Conservation (phyloP, 2,797 vertebrate genomes). For the Notolepis coatsorum region DNA sequence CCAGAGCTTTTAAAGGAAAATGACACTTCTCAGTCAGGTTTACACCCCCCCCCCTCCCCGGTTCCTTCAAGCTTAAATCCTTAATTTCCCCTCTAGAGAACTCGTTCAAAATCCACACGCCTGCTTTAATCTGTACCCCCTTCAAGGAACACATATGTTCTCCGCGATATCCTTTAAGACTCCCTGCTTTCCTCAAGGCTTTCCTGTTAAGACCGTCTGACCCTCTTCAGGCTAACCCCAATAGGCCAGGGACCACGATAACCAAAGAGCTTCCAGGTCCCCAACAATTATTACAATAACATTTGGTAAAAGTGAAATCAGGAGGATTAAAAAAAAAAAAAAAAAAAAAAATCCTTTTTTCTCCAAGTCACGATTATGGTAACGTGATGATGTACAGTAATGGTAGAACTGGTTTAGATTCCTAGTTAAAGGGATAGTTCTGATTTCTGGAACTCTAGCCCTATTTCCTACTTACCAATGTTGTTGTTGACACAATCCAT, state of each 20-base stretch:
- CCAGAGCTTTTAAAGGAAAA: not conserved
- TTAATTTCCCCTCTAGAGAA: conserved; percentile 46
- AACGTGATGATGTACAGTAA: too few species aligned
- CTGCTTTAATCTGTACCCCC: conserved; percentile 53
- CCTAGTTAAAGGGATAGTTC: conserved; percentile 9
- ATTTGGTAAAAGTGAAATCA: conserved; percentile 29
- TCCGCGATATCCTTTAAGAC: conserved; percentile 41
- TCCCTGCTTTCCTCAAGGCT: conserved; percentile 26
- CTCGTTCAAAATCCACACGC: conserved; percentile 38
- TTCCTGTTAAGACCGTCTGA: conserved; percentile 55
- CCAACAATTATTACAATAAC: conserved; percentile 47
- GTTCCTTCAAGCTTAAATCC: conserved; percentile 39
- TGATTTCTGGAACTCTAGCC: too few species aligned
- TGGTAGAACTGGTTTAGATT: conserved; percentile 9
- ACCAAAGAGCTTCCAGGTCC: conserved; percentile 40
- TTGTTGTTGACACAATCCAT: too few species aligned
- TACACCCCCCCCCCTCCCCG: conserved; percentile 16
- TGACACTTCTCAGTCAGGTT: conserved; percentile 21
- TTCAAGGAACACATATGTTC: conserved; percentile 51
- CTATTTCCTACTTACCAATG: too few species aligned
- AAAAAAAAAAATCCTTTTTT: not conserved
- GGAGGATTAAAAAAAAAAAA: not conserved
- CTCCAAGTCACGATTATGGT: conserved; percentile 14
- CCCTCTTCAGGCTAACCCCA: conserved; percentile 47
- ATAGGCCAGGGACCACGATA: conserved; percentile 51